Evolutionary conservation across 2,113 vertebrate species (phyloP).

Genomic region (Calidris pygmaea): DNA sequence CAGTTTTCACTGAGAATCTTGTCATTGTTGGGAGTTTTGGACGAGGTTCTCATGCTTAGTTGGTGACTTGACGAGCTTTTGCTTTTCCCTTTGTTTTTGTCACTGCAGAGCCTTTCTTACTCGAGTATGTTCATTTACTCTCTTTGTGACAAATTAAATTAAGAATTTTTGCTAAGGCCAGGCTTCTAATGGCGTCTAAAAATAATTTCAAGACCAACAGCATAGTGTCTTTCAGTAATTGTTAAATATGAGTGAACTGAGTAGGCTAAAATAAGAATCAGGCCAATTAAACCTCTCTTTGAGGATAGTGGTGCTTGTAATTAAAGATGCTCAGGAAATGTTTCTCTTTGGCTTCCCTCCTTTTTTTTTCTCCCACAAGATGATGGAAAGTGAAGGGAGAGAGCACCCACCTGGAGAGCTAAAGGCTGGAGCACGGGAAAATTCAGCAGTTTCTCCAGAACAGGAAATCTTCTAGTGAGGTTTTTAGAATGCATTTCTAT

Average conservation of each 20-base stretch:
- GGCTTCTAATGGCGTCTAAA: slow-evolving; percentile 6
- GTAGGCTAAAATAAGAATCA: slow-evolving; percentile 36
- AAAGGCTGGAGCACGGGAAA: background rate
- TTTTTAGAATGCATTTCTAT: background rate
- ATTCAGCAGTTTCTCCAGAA: background rate
- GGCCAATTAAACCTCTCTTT: slow-evolving; percentile 31
- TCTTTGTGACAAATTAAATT: background rate
- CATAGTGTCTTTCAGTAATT: background rate
- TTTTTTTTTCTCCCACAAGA: background rate
- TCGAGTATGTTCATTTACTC: background rate
- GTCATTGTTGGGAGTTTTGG: background rate
- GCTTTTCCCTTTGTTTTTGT: background rate
- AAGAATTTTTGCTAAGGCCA: background rate
- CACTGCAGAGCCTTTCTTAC: background rate
- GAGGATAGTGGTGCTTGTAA: background rate
- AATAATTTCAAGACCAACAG: slow-evolving; percentile 20
- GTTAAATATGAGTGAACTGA: slow-evolving; percentile 3
- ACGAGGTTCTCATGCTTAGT: background rate
- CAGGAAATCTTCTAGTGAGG: background rate
- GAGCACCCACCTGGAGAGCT: background rate
- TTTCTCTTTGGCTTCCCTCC: fast-evolving
- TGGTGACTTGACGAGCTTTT: background rate
- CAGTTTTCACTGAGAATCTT: background rate
- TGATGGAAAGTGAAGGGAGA: background rate
- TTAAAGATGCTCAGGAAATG: slow-evolving; percentile 8